phyloP scores from a whole-genome alignment of 2,888 invertebrate genomes.

The Leptarthrus brevirostris region DNA sequence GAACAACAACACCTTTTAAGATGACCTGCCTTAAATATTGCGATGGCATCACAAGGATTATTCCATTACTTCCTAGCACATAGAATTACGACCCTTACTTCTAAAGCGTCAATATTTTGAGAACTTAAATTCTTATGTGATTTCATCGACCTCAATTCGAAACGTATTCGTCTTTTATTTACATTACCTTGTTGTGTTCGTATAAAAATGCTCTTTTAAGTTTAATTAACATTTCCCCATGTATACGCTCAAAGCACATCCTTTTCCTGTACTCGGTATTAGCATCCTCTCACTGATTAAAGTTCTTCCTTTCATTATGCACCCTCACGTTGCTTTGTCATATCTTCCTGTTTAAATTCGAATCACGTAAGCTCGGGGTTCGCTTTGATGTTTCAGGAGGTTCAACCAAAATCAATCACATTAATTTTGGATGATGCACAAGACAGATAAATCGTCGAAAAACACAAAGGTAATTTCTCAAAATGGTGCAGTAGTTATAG shows the following conservation, averaged over 20 bases:
- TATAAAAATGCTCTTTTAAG: too few relatives aligned
- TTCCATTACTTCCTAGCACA: too few relatives aligned
- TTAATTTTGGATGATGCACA: conserved; percentile 15
- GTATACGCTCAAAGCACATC: background rate
- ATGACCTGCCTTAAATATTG: too few relatives aligned
- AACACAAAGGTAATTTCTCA: background rate
- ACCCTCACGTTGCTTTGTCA: conserved; percentile 1
- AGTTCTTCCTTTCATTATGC: background rate
- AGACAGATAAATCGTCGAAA: background rate
- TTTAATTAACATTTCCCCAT: conserved; percentile 24
- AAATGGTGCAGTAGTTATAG: background rate
- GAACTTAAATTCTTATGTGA: too few relatives aligned
- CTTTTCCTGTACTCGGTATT: background rate
- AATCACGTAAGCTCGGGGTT: conserved; percentile 2
- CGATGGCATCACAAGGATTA: too few relatives aligned
- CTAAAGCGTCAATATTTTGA: too few relatives aligned
- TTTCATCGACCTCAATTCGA: too few relatives aligned
- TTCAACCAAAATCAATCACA: conserved; percentile 18
- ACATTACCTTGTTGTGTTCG: too few relatives aligned
- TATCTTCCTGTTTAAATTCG: conserved; percentile 7
- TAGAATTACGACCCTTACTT: too few relatives aligned
- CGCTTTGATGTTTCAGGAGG: background rate
- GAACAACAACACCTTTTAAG: too few relatives aligned
- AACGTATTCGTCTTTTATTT: too few relatives aligned
- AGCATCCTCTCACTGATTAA: conserved; percentile 20